phyloP scores from a whole-genome alignment of 2,888 invertebrate species.

The Rhaphigaster nebulosa region DNA sequence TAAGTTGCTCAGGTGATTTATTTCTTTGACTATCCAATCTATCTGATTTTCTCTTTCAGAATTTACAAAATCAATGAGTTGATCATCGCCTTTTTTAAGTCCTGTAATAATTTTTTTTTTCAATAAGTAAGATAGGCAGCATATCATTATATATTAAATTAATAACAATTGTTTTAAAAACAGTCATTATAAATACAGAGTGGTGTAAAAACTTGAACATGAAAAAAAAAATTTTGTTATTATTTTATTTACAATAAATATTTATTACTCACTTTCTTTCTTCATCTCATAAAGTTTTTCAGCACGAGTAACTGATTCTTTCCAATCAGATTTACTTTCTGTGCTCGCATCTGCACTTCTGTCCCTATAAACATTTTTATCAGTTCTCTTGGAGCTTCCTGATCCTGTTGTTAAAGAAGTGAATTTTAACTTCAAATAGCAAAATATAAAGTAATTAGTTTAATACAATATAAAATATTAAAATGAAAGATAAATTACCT shows the following conservation, averaged over 20 bases:
- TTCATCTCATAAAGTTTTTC: conserved; percentile 68
- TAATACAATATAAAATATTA: neutral
- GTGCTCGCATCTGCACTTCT: conserved; percentile 25
- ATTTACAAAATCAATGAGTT: conserved; percentile 64
- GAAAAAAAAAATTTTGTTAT: neutral
- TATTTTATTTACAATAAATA: neutral
- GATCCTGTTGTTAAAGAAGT: neutral
- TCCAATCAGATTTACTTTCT: conserved; percentile 68
- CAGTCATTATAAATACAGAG: neutral
- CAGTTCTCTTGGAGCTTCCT: neutral
- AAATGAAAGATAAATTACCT: conserved; percentile 10
- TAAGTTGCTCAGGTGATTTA: conserved; percentile 72
- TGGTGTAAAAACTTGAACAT: neutral
- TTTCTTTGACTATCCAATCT: conserved; percentile 74
- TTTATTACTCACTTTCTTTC: conserved; percentile 56
- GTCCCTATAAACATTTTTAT: conserved; percentile 23
- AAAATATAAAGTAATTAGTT: neutral
- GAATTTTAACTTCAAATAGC: neutral
- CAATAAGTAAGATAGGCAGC: neutral
- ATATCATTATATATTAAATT: neutral
- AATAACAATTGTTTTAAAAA: neutral
- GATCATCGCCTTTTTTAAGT: conserved; percentile 58
- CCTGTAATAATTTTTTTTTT: neutral
- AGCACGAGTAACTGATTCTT: conserved; percentile 70
- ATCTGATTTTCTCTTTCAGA: conserved; percentile 70